These are phyloP conservation scores for Symphodus melops DNA, from an alignment of 2,113 vertebrate species.

Conservation along the genomic window DNA sequence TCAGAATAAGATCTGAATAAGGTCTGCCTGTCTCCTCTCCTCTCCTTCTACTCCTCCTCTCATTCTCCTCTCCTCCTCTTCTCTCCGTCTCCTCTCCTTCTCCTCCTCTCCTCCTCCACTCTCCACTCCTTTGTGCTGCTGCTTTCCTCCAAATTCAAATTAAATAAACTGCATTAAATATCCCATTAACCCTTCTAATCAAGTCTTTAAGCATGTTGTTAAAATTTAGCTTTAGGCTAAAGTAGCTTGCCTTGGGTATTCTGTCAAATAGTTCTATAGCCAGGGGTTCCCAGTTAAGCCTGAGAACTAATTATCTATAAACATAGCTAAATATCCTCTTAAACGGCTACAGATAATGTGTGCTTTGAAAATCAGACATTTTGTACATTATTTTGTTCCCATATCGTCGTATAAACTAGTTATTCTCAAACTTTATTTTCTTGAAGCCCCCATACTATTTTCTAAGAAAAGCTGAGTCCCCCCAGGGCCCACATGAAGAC, in stretches of 20 bases:
- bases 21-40: background rate
- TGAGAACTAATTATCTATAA: slow-evolving; percentile 35
- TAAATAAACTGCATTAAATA: background rate
- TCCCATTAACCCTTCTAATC: background rate
- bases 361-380: slow-evolving; percentile 9
- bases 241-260: slow-evolving; percentile 21
- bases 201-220: slow-evolving; percentile 6
- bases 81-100: background rate
- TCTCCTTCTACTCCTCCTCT: background rate
- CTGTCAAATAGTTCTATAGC: slow-evolving; percentile 38
- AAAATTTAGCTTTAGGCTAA: slow-evolving; percentile 31
- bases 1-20: slow-evolving; percentile 17
- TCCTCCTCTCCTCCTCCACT: background rate
- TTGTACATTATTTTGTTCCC: background rate
- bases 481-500: no score
- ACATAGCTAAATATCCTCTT: slow-evolving; percentile 12
- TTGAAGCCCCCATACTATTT: no score
- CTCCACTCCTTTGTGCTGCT: background rate
- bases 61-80: background rate
- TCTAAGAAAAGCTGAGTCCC: no score
- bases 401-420: background rate
- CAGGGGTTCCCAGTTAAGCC: slow-evolving; percentile 41
- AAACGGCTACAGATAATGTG: slow-evolving; percentile 3
- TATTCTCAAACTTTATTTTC: no score
- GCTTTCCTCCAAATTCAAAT: background rate